Conservation (phyloP, 2,113 vertebrate species). For the Trichechus manatus region DNA sequence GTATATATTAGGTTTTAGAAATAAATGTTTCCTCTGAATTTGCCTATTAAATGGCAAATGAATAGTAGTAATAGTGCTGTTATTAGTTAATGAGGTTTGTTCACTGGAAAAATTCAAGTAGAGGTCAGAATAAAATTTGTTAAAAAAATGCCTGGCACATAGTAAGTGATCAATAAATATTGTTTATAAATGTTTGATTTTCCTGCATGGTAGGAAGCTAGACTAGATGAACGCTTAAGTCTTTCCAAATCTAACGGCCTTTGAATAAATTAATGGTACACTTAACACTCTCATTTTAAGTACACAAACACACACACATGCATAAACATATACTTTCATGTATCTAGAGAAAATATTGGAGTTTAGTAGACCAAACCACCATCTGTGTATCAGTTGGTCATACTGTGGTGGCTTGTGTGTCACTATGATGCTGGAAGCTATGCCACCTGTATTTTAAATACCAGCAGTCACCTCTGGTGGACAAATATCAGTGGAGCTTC, state of each 20-base stretch:
- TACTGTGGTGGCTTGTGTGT: not conserved
- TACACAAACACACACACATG: not conserved
- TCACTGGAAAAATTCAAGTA: not conserved
- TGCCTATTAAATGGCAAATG: not conserved
- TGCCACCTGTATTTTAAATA: not conserved
- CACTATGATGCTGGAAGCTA: not conserved
- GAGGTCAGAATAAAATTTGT: not conserved
- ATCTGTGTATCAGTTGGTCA: not conserved
- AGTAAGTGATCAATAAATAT: not conserved
- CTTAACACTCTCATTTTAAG: not conserved
- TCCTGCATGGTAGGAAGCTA: not conserved
- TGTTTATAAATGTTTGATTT: not conserved
- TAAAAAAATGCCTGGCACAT: not conserved
- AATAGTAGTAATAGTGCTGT: not conserved
- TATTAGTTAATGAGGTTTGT: not conserved
- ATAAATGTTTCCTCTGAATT: slow-evolving; percentile 3
- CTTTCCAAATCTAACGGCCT: not conserved
- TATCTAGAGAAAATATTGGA: not conserved
- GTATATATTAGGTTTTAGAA: not conserved
- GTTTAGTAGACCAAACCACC: not conserved
- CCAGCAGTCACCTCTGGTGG: not conserved
- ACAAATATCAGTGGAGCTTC: not conserved
- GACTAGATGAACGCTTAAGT: not conserved
- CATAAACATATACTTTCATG: not conserved
- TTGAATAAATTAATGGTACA: not conserved